Evolutionary conservation across 1,140 invertebrate genomes (phyloP), one percentile per base, ranked within the genome.

Genomic region (Mercenaria mercenaria): DNA sequence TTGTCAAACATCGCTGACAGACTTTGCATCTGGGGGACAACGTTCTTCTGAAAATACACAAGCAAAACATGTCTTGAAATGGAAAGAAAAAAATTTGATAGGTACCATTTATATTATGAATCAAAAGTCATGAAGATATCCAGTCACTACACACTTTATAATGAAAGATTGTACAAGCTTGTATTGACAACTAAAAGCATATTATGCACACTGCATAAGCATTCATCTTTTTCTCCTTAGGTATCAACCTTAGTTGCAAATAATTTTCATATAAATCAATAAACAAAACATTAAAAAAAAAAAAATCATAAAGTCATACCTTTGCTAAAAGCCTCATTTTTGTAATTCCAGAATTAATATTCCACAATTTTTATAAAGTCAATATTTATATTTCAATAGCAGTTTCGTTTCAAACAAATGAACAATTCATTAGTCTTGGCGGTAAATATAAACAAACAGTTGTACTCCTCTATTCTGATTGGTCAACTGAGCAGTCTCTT

Each of bases 1-100:
- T 84, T 83, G 88, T 89, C 88, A 89, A 89, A 89, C 88, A 89
- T 89, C 47, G 82, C 79, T 3, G 79, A 89, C 88, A 89, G 39
- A 64, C 88, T 89, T 47, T 83, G 88, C 88, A 89, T 89, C 88
- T 89, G 88, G 0, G 88, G 88, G 13, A 74, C 72, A 50, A 89
- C 80, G 69, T 84, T 89, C 52, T 89, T 89, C 88, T 89, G 80
- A 81, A 89, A 72, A 52, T 50, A 56, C 11, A 69, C 4, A 39
- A 67, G 20, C 18, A 39, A 26, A 41, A 41, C 8, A 67, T 18
- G 50, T 47, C 41, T 39, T 37, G 15, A 18, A 2, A 39, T 76
- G 6, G n/a, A n/a, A n/a, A n/a, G n/a, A n/a, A n/a, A n/a, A n/a
- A n/a, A n/a, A n/a, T n/a, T n/a, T n/a, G n/a, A 56, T 56, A n/a